Percentiles rank a stretch among this genome's conserved stretches.
phyloP scores from a whole-genome alignment of 2,113 vertebrate genomes.

The Hyaena hyaena region DNA sequence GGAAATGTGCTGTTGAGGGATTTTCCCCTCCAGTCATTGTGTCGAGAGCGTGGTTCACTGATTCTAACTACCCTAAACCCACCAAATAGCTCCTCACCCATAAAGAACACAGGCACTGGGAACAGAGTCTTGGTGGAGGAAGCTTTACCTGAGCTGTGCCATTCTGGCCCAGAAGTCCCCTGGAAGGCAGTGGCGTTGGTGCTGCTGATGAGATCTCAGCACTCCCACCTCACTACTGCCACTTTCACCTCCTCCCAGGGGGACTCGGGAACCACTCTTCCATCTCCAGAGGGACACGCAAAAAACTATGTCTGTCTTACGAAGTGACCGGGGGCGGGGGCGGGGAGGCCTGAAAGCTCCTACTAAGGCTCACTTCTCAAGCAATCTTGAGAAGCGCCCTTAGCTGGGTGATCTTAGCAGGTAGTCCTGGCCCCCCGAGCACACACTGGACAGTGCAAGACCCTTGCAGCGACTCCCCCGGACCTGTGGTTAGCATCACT shows the following conservation, averaged over 20 bases:
- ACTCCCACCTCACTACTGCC: neutral
- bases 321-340: neutral
- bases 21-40: neutral
- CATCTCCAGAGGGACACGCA: neutral
- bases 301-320: neutral
- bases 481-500: neutral
- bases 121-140: rapidly evolving
- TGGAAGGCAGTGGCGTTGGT: neutral
- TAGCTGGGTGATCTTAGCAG: neutral
- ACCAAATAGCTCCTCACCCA: neutral
- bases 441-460: neutral
- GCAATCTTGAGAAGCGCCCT: too few relatives aligned
- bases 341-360: neutral
- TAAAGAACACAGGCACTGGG: neutral
- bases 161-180: neutral
- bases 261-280: neutral
- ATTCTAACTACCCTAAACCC: neutral
- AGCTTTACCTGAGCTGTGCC: neutral
- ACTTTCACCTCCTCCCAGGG: neutral
- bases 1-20: neutral
- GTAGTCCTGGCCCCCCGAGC: neutral
- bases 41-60: neutral
- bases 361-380: neutral
- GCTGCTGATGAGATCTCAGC: too few relatives aligned
- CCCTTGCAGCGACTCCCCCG: neutral